A percentile compares a stretch with the other conserved stretches of the same genome.
These are phyloP conservation scores for Thunnus albacares DNA, from an alignment of 2,797 vertebrate species.

Conservation along the genomic window DNA sequence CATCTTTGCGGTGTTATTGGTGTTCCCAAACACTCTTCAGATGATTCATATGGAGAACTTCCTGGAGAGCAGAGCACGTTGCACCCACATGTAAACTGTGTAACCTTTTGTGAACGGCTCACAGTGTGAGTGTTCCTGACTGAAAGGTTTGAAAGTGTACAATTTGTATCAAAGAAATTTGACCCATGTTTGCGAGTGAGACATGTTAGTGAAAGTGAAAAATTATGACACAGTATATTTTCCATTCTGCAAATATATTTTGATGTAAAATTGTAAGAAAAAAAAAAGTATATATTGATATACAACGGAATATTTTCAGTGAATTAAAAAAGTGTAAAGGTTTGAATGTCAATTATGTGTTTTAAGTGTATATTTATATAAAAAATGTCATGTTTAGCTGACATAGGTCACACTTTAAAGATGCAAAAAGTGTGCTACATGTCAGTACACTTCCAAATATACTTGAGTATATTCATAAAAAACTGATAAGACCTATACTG, in stretches of 20 bases:
- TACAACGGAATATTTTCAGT: too few species aligned
- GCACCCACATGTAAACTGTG: constrained; percentile 4
- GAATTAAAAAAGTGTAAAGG: too few species aligned
- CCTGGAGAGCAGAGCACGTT: neutral
- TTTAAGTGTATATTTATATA: neutral
- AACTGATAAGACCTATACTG: too few species aligned
- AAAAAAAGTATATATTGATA: neutral
- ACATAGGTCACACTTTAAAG: too few species aligned
- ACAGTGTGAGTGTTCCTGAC: constrained; percentile 10
- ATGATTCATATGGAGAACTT: neutral
- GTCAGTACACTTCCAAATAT: neutral
- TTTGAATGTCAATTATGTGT: neutral
- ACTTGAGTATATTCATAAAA: too few species aligned
- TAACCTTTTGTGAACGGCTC: constrained; percentile 9
- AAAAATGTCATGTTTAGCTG: too few species aligned
- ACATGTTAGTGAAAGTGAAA: neutral
- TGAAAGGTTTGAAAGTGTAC: neutral
- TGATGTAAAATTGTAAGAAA: neutral
- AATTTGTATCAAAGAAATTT: neutral
- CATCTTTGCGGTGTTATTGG: neutral
- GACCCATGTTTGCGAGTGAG: neutral
- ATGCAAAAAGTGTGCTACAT: too few species aligned
- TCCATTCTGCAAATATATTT: neutral
- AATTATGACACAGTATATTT: neutral
- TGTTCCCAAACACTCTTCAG: neutral